Conservation (phyloP, 2,888 invertebrate species). For the Brachypterus glaber region DNA sequence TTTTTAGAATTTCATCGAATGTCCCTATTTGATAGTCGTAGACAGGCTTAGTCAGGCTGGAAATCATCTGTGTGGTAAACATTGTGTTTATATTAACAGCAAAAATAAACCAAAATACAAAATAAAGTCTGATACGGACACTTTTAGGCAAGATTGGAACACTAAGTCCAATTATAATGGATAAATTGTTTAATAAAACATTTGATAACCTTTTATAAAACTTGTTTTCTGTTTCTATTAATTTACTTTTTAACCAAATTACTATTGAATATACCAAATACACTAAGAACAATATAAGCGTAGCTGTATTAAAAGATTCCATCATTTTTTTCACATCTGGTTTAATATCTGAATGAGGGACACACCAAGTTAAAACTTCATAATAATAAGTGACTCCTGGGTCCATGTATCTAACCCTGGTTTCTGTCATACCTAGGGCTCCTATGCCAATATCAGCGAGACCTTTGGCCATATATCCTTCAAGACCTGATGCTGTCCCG, state of each 20-base stretch:
- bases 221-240: no score
- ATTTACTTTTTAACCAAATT: no score
- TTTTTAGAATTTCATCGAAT: constrained; percentile 15
- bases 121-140: no score
- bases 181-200: no score
- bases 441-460: constrained; percentile 20
- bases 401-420: constrained; percentile 16
- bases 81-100: constrained; percentile 16
- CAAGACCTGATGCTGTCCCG: constrained; percentile 19
- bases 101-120: constrained; percentile 21
- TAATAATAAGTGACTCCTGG: constrained; percentile 16
- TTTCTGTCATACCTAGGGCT: constrained; percentile 15
- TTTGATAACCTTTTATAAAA: no score
- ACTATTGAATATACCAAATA: no score
- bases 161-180: no score
- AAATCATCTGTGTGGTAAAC: constrained; percentile 20
- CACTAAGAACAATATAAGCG: no score
- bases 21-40: constrained; percentile 17
- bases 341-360: constrained; percentile 17
- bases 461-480: constrained; percentile 17
- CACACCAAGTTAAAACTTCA: constrained; percentile 20
- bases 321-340: constrained; percentile 18
- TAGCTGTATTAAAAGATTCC: constrained; percentile 14
- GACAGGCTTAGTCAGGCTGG: constrained; percentile 18
- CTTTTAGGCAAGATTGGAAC: no score